Evolutionary conservation across 2,888 invertebrate genomes (phyloP), one percentile per base, ranked within the genome.

Genomic region (Megastigmus dorsalis): DNA sequence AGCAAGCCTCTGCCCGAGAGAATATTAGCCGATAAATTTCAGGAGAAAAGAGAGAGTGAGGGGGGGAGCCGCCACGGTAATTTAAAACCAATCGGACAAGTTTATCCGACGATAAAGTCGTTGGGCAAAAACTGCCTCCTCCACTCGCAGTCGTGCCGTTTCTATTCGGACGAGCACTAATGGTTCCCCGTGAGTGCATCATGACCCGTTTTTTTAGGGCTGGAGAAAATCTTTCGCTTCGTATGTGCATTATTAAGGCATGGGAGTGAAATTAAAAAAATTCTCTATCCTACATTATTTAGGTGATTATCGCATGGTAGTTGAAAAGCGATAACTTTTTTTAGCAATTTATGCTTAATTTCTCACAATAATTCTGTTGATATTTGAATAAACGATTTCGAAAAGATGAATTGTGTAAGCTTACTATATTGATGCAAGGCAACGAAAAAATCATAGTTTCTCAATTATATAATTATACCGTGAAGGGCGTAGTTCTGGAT

Each of bases 21-120:
- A 77, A 80, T 80, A 82, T 82, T 80, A 79, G 77, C 77, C 82
- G 80, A 83, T 82, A 82, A 83, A 83, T 82, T 82, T 81, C 75
- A 10, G 7, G 36, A 59, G 38, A 9, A n/a, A n/a, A n/a, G 67
- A 45, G 62, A 45, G 50, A 41, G 54, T 67, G 59, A 54, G 33
- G 54, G 45, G 62, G 41, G 52, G 41, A 50, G 71, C 67, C 65
- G 70, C 69, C 76, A 59, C 76, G 81, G 79, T 82, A 82, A 83
- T 83, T 83, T 79, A 83, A 80, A 82, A 80, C 82, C 80, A 80
- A 83, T 83, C 79, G 80, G 79, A 82, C 78, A 77, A 80, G 80
- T 82, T 83, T 81, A 82, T 82, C 78, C 78, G 77, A 78, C 78
- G 78, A 75, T 75, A 75, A 75, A 75, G 67, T 67, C 60, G 41